phyloP scores from a whole-genome alignment of 1,140 invertebrate genomes.

The Penaeus chinensis region DNA sequence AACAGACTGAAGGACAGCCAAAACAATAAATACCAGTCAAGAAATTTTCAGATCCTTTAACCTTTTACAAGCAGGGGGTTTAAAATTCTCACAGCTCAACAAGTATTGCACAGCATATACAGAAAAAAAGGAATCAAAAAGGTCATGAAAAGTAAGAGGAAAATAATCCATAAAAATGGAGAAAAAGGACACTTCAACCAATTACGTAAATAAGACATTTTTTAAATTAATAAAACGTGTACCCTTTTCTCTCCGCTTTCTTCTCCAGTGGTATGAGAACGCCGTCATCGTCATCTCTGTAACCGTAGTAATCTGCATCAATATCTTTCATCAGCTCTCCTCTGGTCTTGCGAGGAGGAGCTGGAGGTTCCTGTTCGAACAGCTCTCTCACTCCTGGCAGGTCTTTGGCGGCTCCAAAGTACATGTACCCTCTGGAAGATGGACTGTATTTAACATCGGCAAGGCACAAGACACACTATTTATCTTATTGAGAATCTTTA shows the following conservation, averaged over 20 bases:
- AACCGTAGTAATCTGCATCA: conserved; percentile 98
- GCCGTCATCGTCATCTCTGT: conserved; percentile 98
- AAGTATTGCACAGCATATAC: no score
- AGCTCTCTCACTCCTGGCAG: conserved; percentile 96
- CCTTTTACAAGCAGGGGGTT: not conserved
- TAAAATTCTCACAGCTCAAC: no score
- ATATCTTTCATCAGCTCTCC: conserved; percentile 98
- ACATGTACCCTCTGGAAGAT: conserved; percentile 88
- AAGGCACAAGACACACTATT: no score
- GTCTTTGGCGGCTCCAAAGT: conserved; percentile 99
- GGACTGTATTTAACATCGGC: not conserved
- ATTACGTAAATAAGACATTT: not conserved
- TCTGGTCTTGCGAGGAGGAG: conserved; percentile 88
- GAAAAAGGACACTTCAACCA: not conserved
- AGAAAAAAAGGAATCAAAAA: no score
- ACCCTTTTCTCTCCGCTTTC: conserved; percentile 75
- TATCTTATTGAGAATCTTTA: no score
- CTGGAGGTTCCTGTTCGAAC: conserved; percentile 95
- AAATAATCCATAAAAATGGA: not conserved
- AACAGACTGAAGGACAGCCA: not conserved
- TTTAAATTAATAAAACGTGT: not conserved
- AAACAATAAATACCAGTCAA: not conserved
- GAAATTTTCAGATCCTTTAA: not conserved
- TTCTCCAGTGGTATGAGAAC: conserved; percentile 89
- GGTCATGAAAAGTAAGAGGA: no score